Evolutionary conservation across 2,797 vertebrate genomes (phyloP).

Genomic region (Benthosema pterotum): DNA sequence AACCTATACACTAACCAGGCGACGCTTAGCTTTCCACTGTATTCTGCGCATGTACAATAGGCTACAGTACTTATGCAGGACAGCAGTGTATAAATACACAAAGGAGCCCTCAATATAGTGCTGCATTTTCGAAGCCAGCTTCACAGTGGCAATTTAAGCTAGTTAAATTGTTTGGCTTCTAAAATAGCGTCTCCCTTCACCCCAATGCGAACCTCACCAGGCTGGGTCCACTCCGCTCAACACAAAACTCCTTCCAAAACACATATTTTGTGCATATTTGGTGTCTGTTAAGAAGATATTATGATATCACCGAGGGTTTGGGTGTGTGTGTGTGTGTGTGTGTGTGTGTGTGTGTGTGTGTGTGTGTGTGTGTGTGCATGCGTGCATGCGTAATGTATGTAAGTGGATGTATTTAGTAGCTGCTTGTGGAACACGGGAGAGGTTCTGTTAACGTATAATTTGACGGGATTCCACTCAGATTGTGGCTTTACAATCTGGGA

Average conservation of each 20-base stretch:
- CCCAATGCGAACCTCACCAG: not conserved
- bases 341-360: too few species aligned
- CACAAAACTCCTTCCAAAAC: not conserved
- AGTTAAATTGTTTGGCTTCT: too few species aligned
- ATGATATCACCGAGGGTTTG: not conserved
- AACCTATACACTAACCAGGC: too few species aligned
- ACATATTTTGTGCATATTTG: slow-evolving; percentile 4
- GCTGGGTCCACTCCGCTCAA: too few species aligned
- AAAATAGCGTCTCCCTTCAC: not conserved
- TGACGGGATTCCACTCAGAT: slow-evolving; percentile 30
- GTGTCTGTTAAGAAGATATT: slow-evolving; percentile 1
- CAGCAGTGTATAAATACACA: too few species aligned
- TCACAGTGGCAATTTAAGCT: too few species aligned
- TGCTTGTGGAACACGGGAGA: slow-evolving; percentile 21
- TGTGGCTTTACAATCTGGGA: slow-evolving; percentile 37
- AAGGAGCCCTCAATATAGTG: too few species aligned
- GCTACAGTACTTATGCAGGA: too few species aligned
- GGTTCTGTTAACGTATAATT: slow-evolving; percentile 42
- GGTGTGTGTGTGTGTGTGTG: not conserved
- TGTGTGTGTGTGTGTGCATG: too few species aligned
- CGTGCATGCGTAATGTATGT: not conserved
- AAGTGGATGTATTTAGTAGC: not conserved
- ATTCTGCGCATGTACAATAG: too few species aligned
- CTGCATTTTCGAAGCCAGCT: too few species aligned
- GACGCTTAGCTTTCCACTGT: too few species aligned